Percentiles rank a stretch among this genome's conserved stretches.
These are phyloP conservation scores for Actenoides hombroni DNA, from an alignment of 2,113 vertebrate species.

Conservation along the genomic window DNA sequence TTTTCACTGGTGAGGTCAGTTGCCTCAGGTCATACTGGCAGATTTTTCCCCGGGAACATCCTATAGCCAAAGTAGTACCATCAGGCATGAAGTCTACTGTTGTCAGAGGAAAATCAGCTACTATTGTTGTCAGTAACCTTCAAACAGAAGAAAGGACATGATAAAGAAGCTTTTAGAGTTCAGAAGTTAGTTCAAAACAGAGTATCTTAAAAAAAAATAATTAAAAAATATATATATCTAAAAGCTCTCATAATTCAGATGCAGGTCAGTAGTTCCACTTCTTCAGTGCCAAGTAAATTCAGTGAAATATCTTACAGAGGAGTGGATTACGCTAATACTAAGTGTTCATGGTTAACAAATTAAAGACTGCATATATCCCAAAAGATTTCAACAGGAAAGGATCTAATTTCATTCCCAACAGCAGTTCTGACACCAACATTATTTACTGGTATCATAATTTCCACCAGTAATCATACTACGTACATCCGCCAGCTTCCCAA, in stretches of 20 bases:
- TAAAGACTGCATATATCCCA: neutral
- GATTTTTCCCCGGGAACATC: slow-evolving; percentile 91
- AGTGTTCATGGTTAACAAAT: neutral
- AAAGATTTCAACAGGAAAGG: neutral
- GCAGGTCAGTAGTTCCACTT: neutral
- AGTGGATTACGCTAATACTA: neutral
- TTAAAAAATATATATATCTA: neutral
- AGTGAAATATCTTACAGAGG: neutral
- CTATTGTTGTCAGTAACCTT: slow-evolving; percentile 84
- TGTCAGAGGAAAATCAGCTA: slow-evolving; percentile 88
- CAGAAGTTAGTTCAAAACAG: neutral
- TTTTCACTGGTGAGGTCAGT: slow-evolving; percentile 83
- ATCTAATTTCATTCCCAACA: neutral
- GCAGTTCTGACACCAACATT: neutral
- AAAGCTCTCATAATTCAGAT: neutral
- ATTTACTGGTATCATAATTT: neutral
- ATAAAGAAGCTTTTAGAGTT: neutral
- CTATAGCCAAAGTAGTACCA: slow-evolving; percentile 88
- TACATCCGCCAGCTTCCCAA: neutral
- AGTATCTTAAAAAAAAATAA: neutral
- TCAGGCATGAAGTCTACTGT: slow-evolving; percentile 92
- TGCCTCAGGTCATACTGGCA: slow-evolving; percentile 94
- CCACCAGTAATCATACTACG: neutral
- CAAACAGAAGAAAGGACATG: neutral
- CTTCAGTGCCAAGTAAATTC: neutral